Conservation (phyloP, 1,140 invertebrate species). For the Drosophila neocordata region DNA sequence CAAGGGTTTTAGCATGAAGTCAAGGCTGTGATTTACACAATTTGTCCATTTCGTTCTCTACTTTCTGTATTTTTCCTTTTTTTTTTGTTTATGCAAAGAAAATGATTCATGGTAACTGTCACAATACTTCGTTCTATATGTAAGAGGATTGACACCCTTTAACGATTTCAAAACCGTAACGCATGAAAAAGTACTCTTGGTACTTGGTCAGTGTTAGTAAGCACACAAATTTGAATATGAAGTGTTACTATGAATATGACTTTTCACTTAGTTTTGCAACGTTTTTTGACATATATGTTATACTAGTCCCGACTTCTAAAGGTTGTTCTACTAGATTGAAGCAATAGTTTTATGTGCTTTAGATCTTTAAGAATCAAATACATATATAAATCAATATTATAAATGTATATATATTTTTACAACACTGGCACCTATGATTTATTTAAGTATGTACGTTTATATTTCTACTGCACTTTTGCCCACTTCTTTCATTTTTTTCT, state of each 20-base stretch:
- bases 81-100: constrained; percentile 25
- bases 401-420: background rate
- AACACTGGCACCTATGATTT: background rate
- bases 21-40: constrained; percentile 53
- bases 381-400: background rate
- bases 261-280: background rate
- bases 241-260: background rate
- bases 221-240: background rate
- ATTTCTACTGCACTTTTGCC: constrained; percentile 48
- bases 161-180: background rate
- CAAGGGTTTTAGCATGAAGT: constrained; percentile 43
- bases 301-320: too few relatives aligned
- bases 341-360: too few relatives aligned
- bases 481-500: constrained; percentile 22
- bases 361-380: too few relatives aligned
- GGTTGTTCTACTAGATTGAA: background rate
- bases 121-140: background rate
- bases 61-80: constrained; percentile 3
- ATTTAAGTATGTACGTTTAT: background rate
- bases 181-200: too few relatives aligned
- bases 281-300: too few relatives aligned
- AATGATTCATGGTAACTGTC: constrained; percentile 10
- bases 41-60: constrained; percentile 46
- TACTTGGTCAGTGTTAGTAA: background rate
- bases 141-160: background rate